A percentile compares a stretch with the other conserved stretches of the same genome.
Evolutionary conservation across 2,113 vertebrate species (phyloP).

Genomic region (Oophaga pumilio): DNA sequence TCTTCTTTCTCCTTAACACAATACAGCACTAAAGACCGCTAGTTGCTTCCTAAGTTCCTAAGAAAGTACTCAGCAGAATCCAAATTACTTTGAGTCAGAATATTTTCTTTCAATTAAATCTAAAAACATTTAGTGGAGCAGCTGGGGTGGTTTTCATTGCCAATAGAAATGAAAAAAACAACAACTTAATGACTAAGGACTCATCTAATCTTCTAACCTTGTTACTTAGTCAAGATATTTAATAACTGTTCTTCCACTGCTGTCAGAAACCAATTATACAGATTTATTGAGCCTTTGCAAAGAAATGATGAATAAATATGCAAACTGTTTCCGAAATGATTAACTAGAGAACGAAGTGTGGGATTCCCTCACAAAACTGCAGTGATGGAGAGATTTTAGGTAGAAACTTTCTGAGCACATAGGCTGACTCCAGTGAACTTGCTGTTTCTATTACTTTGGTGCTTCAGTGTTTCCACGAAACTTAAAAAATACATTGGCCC

Average conservation of each 20-base stretch:
- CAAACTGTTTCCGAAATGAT: slow-evolving; percentile 60
- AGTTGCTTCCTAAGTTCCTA: slow-evolving; percentile 6
- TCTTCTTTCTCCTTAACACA: background rate
- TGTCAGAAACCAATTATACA: slow-evolving; percentile 60
- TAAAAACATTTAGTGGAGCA: slow-evolving; percentile 56
- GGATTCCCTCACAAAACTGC: slow-evolving; percentile 59
- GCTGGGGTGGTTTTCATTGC: slow-evolving; percentile 31
- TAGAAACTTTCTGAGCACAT: slow-evolving; percentile 52
- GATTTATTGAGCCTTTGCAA: slow-evolving; percentile 65
- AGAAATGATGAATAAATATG: slow-evolving; percentile 63
- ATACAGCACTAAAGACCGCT: background rate
- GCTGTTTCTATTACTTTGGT: background rate
- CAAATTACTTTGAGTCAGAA: background rate
- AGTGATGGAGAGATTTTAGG: slow-evolving; percentile 61
- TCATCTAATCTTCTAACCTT: slow-evolving; percentile 55
- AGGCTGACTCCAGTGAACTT: background rate
- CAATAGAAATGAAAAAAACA: slow-evolving; percentile 31
- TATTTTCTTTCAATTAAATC: slow-evolving; percentile 54
- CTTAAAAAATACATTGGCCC: no score
- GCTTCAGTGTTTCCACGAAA: background rate
- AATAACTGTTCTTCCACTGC: slow-evolving; percentile 56
- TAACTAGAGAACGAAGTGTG: slow-evolving; percentile 60
- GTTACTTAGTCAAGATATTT: slow-evolving; percentile 62
- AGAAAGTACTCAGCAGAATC: slow-evolving; percentile 16
- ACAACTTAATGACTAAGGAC: slow-evolving; percentile 55